Percentiles rank a stretch among this genome's conserved stretches.
phyloP scores from a whole-genome alignment of 2,888 invertebrate species.

The Mystacides longicornis region DNA sequence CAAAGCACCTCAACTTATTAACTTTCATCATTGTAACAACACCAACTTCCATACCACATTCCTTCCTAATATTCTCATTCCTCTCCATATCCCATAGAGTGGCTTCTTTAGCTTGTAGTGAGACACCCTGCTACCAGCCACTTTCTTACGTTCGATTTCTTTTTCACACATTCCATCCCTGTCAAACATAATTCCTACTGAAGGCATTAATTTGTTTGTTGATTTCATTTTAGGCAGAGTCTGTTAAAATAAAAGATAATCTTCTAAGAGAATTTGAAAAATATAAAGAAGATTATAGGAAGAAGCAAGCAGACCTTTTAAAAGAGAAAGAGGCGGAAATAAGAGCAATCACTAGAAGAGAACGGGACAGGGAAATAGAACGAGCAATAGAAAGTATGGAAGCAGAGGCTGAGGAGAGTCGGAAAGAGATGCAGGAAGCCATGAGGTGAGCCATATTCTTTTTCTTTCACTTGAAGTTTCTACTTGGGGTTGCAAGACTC shows the following conservation, averaged over 20 bases:
- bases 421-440: conserved; percentile 54
- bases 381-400: conserved; percentile 62
- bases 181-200: too few species aligned
- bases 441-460: conserved; percentile 42
- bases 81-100: too few species aligned
- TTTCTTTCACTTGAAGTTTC: too few species aligned
- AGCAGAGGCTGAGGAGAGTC: conserved; percentile 54
- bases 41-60: too few species aligned
- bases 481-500: too few species aligned
- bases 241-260: conserved; percentile 52
- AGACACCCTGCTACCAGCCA: too few species aligned
- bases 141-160: too few species aligned
- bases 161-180: too few species aligned
- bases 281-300: conserved; percentile 55
- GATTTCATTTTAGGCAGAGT: conserved; percentile 32
- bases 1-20: too few species aligned
- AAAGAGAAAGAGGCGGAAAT: conserved; percentile 62
- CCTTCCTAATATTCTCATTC: too few species aligned
- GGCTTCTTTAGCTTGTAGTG: too few species aligned
- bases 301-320: conserved; percentile 53
- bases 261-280: conserved; percentile 54
- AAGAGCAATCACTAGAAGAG: conserved; percentile 60
- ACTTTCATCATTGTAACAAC: too few species aligned
- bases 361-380: conserved; percentile 75
- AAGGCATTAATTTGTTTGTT: neutral